A percentile compares a stretch with the other conserved stretches of the same genome.
Evolutionary conservation across 30 jellyfish, hydroid and myxozoan genomes (phyloP).

Genomic region (Rhopilema esculentum): DNA sequence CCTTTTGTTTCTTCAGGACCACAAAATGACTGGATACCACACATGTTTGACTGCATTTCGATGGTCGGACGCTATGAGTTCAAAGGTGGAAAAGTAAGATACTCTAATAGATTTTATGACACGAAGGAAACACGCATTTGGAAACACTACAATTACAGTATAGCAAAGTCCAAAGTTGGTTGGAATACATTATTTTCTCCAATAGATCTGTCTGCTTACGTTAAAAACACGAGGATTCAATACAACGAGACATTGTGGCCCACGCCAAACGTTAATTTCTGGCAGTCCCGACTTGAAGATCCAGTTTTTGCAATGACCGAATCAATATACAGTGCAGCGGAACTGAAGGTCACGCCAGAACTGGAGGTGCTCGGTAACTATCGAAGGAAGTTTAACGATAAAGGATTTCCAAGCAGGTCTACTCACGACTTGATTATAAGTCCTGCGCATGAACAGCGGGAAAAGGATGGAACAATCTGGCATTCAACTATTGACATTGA

Average conservation of each 20-base stretch:
- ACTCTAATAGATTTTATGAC: slow-evolving; percentile 37
- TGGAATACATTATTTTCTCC: slow-evolving; percentile 59
- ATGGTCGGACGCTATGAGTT: slow-evolving; percentile 70
- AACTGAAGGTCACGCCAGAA: slow-evolving; percentile 50
- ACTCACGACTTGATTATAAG: neutral
- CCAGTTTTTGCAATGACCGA: slow-evolving; percentile 67
- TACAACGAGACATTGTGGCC: slow-evolving; percentile 34
- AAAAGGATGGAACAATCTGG: slow-evolving; percentile 73
- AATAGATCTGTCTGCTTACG: slow-evolving; percentile 24
- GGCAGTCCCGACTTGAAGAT: slow-evolving; percentile 42
- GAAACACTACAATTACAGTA: slow-evolving; percentile 31
- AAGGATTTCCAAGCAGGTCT: slow-evolving; percentile 19
- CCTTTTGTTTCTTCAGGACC: too few relatives aligned
- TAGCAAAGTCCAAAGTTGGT: slow-evolving; percentile 41
- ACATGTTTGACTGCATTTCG: slow-evolving; percentile 62
- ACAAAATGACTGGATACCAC: slow-evolving; percentile 28
- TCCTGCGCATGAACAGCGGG: slow-evolving; percentile 72
- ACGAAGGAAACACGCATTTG: slow-evolving; percentile 34
- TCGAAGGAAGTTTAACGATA: neutral
- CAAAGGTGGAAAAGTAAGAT: slow-evolving; percentile 4
- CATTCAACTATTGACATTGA: slow-evolving; percentile 60
- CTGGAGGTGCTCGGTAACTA: slow-evolving; percentile 36
- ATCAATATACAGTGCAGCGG: slow-evolving; percentile 61
- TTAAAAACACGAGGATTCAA: neutral
- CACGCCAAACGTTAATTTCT: slow-evolving; percentile 50